Conservation (phyloP, 2,113 vertebrate genomes). For the Ploceus nigricollis region DNA sequence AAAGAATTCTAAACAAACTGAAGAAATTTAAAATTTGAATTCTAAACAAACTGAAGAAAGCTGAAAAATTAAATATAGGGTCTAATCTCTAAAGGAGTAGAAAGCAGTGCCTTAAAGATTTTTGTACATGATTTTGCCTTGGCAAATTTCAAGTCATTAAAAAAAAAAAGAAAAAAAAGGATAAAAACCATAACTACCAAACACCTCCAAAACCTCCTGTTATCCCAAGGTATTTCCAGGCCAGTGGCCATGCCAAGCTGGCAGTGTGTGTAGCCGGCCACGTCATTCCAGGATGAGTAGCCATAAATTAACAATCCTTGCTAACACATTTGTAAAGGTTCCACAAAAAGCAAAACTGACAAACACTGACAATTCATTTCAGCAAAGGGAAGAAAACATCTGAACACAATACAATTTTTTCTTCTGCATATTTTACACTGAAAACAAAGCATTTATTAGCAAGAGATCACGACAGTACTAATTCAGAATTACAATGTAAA, state of each 20-base stretch:
- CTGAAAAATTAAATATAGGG: background rate
- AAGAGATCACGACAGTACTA: background rate
- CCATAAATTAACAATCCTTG: background rate
- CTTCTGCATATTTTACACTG: background rate
- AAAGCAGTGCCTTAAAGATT: background rate
- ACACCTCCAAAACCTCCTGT: fast-evolving
- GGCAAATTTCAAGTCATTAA: background rate
- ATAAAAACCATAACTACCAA: background rate
- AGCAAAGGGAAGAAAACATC: background rate
- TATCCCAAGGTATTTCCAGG: background rate
- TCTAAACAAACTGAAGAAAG: background rate
- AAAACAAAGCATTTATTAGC: background rate
- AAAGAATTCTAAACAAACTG: background rate
- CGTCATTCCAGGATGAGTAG: background rate
- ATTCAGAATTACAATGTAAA: background rate
- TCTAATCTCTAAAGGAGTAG: background rate
- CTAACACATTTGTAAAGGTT: background rate
- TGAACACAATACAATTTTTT: fast-evolving
- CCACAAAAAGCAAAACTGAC: background rate
- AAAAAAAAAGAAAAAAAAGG: background rate
- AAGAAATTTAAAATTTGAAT: no score
- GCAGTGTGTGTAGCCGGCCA: background rate
- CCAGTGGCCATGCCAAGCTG: background rate
- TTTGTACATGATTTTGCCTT: background rate
- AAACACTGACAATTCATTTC: background rate